Percentiles rank a stretch among this genome's conserved stretches.
Evolutionary conservation across 2,797 vertebrate genomes (phyloP).

Genomic region (Podarcis lilfordi): DNA sequence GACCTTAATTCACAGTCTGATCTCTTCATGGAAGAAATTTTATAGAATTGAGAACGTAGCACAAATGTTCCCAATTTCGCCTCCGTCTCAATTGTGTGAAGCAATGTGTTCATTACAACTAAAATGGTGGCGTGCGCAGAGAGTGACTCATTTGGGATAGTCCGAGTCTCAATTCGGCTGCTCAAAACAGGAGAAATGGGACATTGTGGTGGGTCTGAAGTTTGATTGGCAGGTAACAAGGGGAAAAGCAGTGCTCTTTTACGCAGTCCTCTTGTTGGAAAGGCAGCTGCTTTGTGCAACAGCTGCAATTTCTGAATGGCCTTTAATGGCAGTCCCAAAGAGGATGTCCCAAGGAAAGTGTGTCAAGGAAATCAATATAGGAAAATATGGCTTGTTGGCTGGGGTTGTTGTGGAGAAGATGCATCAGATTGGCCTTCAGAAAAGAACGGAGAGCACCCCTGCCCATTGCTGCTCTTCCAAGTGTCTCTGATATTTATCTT

Average conservation of each 20-base stretch:
- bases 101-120: conserved; percentile 17
- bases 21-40: conserved; percentile 28
- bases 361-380: conserved; percentile 25
- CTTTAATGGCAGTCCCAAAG: conserved; percentile 21
- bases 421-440: conserved; percentile 8
- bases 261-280: conserved; percentile 9
- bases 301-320: conserved; percentile 46
- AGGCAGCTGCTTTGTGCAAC: conserved; percentile 17
- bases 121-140: not conserved
- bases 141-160: not conserved
- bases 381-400: conserved; percentile 26
- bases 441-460: conserved; percentile 7
- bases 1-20: conserved; percentile 13
- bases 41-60: not conserved
- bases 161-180: not conserved
- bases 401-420: conserved; percentile 21
- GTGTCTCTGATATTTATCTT: conserved; percentile 23
- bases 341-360: conserved; percentile 10
- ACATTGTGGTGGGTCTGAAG: not conserved
- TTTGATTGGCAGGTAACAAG: not conserved
- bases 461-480: conserved; percentile 22
- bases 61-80: conserved; percentile 3
- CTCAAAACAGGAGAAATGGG: conserved; percentile 12
- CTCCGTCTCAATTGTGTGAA: conserved; percentile 29
- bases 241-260: conserved; percentile 8